These are phyloP conservation scores for Xiphorhynchus elegans DNA, from an alignment of 2,113 vertebrate species.

Conservation along the genomic window DNA sequence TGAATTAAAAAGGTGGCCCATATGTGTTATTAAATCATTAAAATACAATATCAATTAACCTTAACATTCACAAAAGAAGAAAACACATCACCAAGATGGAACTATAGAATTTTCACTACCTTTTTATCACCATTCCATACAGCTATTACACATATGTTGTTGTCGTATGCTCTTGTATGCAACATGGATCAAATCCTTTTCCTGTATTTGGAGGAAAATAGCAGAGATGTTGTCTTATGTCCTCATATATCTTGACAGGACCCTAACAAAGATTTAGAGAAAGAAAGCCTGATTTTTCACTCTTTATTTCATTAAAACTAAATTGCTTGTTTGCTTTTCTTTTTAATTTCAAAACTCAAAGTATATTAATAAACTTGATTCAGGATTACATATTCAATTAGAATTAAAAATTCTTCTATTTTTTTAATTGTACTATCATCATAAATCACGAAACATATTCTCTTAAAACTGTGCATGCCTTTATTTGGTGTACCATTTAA, in stretches of 20 bases:
- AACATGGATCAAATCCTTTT: not conserved
- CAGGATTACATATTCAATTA: not conserved
- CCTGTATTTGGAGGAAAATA: not conserved
- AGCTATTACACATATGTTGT: not conserved
- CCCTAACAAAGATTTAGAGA: not conserved
- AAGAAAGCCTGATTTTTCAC: not conserved
- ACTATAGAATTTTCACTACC: not conserved
- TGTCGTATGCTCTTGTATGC: not conserved
- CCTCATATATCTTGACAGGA: not conserved
- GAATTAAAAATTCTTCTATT: not conserved
- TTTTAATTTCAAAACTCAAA: not conserved
- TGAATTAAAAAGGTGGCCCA: not conserved
- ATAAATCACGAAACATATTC: not conserved
- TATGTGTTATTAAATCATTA: constrained; percentile 36
- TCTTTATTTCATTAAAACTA: not conserved
- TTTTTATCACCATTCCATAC: not conserved
- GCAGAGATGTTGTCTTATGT: not conserved
- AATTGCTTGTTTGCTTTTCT: fast-evolving
- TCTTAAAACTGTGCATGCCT: not conserved
- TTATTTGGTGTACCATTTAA: not conserved
- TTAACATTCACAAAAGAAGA: not conserved
- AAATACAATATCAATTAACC: not conserved
- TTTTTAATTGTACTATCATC: not conserved
- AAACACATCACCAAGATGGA: not conserved
- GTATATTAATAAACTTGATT: not conserved